These are phyloP conservation scores for Lates japonicus DNA, from an alignment of 2,797 vertebrate species.

Conservation along the genomic window DNA sequence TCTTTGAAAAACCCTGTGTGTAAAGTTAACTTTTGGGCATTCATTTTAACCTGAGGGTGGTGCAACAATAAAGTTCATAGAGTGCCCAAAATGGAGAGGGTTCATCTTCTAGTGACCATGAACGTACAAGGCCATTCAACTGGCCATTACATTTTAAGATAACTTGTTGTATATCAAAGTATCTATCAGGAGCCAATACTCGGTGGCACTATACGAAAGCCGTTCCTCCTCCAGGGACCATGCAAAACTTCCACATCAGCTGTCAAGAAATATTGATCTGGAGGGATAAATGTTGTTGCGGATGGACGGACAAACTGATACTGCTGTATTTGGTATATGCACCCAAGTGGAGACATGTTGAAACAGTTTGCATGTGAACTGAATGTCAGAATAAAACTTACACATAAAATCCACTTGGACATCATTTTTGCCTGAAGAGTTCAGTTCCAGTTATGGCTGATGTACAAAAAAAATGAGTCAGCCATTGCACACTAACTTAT, in stretches of 20 bases:
- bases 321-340: not conserved
- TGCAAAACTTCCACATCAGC: not conserved
- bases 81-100: not conserved
- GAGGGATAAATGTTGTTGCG: not conserved
- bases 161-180: not conserved
- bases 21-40: not conserved
- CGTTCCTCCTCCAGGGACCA: not conserved
- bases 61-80: not conserved
- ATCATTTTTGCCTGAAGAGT: not conserved
- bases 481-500: not conserved
- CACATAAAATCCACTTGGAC: not conserved
- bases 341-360: not conserved
- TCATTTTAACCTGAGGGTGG: not conserved
- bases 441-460: not conserved
- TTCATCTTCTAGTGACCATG: not conserved
- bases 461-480: not conserved
- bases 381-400: not conserved
- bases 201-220: not conserved
- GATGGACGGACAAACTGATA: not conserved
- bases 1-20: not conserved
- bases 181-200: not conserved
- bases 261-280: not conserved
- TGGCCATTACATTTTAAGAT: not conserved
- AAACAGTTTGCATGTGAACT: slow-evolving; percentile 5
- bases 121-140: not conserved